phyloP scores from a whole-genome alignment of 2,113 vertebrate species.

The Carassius carassius region DNA sequence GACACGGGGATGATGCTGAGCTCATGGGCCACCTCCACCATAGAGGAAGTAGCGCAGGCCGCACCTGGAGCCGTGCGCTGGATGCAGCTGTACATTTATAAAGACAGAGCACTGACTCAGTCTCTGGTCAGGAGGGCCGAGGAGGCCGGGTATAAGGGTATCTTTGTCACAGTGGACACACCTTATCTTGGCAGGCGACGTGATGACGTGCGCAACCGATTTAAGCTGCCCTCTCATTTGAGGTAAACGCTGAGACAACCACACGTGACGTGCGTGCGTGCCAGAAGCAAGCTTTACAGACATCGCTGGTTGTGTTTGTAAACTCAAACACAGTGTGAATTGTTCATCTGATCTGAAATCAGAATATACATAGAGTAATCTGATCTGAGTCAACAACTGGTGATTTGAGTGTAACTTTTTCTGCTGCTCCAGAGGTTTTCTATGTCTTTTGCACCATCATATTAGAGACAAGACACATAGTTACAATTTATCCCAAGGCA shows the following conservation, averaged over 20 bases:
- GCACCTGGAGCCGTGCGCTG: conserved; percentile 71
- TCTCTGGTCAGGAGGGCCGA: conserved; percentile 86
- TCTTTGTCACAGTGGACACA: conserved; percentile 94
- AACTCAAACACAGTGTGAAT: not conserved
- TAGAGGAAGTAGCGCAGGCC: conserved; percentile 87
- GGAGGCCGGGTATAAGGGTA: conserved; percentile 81
- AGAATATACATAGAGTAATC: not conserved
- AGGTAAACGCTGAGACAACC: conserved; percentile 75
- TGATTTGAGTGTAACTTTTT: not conserved
- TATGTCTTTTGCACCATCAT: not conserved
- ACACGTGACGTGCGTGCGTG: conserved; percentile 6
- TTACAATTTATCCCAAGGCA: too few species aligned
- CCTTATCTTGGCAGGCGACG: conserved; percentile 87
- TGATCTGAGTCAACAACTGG: not conserved
- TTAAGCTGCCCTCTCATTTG: conserved; percentile 88
- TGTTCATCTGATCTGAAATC: not conserved
- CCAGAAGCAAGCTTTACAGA: conserved; percentile 29
- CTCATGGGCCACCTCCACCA: conserved; percentile 92
- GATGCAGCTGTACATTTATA: conserved; percentile 95
- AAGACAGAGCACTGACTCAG: conserved; percentile 83
- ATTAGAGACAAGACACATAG: too few species aligned
- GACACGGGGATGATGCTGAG: conserved; percentile 96
- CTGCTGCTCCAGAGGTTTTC: not conserved
- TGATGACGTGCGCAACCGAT: conserved; percentile 87
- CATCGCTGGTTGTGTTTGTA: not conserved